Conservation (phyloP, 1,140 invertebrate species). For the Drosophila pseudoobscura region DNA sequence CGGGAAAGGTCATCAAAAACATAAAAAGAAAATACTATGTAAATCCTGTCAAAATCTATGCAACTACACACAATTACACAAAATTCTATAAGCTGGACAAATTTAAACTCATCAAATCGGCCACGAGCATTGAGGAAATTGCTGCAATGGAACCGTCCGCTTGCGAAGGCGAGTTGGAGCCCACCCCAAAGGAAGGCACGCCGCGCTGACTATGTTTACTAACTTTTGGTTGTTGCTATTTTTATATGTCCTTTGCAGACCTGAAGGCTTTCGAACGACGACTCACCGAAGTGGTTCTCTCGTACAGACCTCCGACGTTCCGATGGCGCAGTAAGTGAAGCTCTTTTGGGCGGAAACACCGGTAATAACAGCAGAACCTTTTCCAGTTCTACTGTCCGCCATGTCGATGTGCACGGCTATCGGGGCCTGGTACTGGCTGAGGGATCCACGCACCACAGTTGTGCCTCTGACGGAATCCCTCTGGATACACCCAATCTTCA, state of each 20-base stretch:
- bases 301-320: constrained; percentile 94
- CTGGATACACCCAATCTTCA: constrained; percentile 97
- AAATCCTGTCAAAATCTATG: constrained; percentile 61
- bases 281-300: constrained; percentile 97
- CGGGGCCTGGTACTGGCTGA: constrained; percentile 97
- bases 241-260: constrained; percentile 87
- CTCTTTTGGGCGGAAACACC: neutral
- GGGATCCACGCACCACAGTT: constrained; percentile 94
- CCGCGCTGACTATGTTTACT: constrained; percentile 44
- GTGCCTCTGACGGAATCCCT: constrained; percentile 95
- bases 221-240: constrained; percentile 53
- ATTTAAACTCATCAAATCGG: constrained; percentile 61
- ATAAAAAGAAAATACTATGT: constrained; percentile 59
- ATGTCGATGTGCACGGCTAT: constrained; percentile 94
- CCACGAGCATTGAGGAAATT: constrained; percentile 76
- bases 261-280: constrained; percentile 98
- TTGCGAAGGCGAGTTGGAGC: constrained; percentile 66
- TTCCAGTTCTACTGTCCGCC: constrained; percentile 91
- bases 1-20: constrained; percentile 37
- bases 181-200: neutral
- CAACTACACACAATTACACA: constrained; percentile 31
- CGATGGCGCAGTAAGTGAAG: constrained; percentile 94
- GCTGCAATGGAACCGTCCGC: constrained; percentile 79
- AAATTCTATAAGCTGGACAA: constrained; percentile 68
- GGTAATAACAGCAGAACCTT: constrained; percentile 19